Base-by-base conservation (phyloP, 2,113 vertebrate species). In the Neolamprologus toae region DNA sequence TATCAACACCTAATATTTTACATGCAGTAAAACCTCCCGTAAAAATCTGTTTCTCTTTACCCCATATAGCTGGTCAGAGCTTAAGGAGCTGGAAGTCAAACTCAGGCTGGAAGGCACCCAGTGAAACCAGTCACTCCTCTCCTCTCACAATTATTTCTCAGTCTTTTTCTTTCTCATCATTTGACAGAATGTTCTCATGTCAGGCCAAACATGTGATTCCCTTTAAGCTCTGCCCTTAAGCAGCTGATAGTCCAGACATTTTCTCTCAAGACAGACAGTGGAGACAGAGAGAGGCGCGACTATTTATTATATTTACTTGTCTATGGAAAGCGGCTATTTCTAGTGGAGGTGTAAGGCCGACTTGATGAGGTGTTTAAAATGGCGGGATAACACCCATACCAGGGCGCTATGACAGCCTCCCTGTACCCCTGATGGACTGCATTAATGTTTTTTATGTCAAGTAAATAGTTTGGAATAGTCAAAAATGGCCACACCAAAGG, bases 141-240 rank as follows among this genome's bases (percentile, higher is more conserved):
- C 86, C 84, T 66, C 71, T 79, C 68, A 54, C 87, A 81, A 89
- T 86, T 63, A 63, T 83, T 91, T 55, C 85, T 89, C 66, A 37
- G 23, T 31, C 59, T 47, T 82, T 88, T 73, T 86, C 85, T 82
- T 88, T 89, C 80, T 87, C 66, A 61, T 88, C 85, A 63, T 83
- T 82, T 94, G 92, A 94, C 92, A 86, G 86, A 78, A 51, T 81
- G 87, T 88, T 95, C 87, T 94, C 92, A 94, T 93, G 92, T 91
- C 53, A 85, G 55, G 93, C 94, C 96, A 96, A 93, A 94, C 95
- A 95, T 95, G 88, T 95, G 95, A 96, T 95, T 96, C 90, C 68
- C 57, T 86, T 95, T 95, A 93, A 89, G 54, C 45, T 12, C 66
- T 28, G 76, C 73, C 54, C 78, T 71, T 80, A 81, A 91, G 88